Percentiles rank a stretch among this genome's conserved stretches.
Conservation (phyloP, 2,797 vertebrate species). For the Danio jaintianensis region DNA sequence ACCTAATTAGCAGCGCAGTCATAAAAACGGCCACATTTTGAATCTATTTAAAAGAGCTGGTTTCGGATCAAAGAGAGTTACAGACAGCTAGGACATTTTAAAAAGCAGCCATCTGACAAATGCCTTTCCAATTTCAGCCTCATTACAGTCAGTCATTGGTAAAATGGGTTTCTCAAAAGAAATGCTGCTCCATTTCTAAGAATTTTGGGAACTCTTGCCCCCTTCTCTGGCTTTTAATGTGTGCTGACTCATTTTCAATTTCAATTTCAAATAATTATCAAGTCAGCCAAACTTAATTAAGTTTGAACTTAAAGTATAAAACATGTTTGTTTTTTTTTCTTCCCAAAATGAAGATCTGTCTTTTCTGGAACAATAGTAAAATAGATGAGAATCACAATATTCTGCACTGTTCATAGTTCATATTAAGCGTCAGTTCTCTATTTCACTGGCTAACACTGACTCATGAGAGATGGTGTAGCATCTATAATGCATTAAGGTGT, state of each 20-base stretch:
- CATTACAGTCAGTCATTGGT: conserved; percentile 52
- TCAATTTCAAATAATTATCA: conserved; percentile 21
- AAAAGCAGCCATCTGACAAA: conserved; percentile 48
- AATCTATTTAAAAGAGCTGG: neutral
- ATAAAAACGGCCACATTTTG: conserved; percentile 18
- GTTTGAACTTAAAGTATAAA: conserved; percentile 9
- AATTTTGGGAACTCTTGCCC: conserved; percentile 11
- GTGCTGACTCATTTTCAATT: conserved; percentile 24
- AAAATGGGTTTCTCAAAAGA: conserved; percentile 30
- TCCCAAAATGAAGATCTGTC: neutral
- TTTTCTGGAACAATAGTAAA: neutral
- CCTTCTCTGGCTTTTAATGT: conserved; percentile 3
- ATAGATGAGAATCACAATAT: conserved; percentile 8
- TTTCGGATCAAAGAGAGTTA: conserved; percentile 23
- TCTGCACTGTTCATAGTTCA: neutral
- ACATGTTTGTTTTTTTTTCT: neutral
- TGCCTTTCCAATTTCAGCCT: conserved; percentile 39
- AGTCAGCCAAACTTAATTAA: neutral
- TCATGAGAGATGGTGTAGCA: conserved; percentile 3
- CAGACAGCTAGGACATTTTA: conserved; percentile 18
- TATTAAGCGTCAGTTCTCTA: neutral
- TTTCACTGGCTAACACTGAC: neutral
- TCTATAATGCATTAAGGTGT: conserved; percentile 23
- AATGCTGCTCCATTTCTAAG: conserved; percentile 11
- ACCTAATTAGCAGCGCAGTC: conserved; percentile 19